phyloP scores from a whole-genome alignment of 30 jellyfish, hydroid and myxozoan species.

The Turritopsis dohrnii region DNA sequence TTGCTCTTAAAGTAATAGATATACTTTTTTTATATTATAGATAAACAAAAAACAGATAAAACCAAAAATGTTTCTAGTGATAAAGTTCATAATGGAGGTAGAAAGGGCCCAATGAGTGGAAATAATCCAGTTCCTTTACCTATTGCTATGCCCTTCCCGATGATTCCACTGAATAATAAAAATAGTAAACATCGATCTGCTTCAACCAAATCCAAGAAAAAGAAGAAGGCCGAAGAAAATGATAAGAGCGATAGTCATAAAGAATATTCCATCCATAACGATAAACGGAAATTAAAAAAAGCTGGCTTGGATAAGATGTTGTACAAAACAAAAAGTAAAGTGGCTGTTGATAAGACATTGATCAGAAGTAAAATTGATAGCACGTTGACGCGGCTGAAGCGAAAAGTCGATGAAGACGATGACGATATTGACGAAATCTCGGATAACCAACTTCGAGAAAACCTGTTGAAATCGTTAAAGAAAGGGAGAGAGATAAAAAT shows the following conservation, averaged over 20 bases:
- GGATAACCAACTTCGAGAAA: not conserved
- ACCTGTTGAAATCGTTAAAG: too few species aligned
- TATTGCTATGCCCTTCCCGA: slow-evolving; percentile 68
- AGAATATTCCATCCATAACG: slow-evolving; percentile 9
- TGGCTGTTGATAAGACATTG: not conserved
- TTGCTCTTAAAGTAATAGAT: too few species aligned
- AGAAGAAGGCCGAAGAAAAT: not conserved
- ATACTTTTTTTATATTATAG: not conserved
- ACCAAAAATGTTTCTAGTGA: slow-evolving; percentile 28
- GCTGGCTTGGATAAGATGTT: not conserved
- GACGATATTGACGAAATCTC: not conserved
- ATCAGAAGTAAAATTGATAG: not conserved
- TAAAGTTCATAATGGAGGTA: slow-evolving; percentile 36
- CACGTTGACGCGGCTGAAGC: not conserved
- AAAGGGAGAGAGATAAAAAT: not conserved
- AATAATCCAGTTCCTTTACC: slow-evolving; percentile 60
- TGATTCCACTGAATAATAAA: slow-evolving; percentile 30
- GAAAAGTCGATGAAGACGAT: not conserved
- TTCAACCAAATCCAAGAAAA: slow-evolving; percentile 3
- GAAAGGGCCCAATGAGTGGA: slow-evolving; percentile 84
- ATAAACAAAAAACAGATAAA: slow-evolving; percentile 1
- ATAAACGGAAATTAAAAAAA: not conserved
- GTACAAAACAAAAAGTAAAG: not conserved
- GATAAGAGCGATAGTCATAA: not conserved
- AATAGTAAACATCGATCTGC: not conserved